Conservation (phyloP, 2,113 vertebrate genomes). For the Sciurus niger region DNA sequence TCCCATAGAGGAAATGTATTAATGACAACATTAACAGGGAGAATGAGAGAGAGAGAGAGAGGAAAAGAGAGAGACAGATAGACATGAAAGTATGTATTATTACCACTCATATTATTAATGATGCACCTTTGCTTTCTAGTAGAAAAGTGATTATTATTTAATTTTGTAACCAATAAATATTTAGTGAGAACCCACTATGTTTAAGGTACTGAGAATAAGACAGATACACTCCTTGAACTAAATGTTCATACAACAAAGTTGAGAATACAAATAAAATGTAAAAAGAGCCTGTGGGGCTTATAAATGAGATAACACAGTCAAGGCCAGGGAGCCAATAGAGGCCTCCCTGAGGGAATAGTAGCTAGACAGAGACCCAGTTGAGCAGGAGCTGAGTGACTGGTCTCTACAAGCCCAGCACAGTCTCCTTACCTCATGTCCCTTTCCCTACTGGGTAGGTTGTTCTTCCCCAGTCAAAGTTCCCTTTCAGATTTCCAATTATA, state of each 20-base stretch:
- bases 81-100: background rate
- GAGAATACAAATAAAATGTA: background rate
- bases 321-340: background rate
- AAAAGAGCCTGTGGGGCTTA: background rate
- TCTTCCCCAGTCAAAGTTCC: background rate
- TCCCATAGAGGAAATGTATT: background rate
- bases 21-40: background rate
- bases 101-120: background rate
- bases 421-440: background rate
- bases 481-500: background rate
- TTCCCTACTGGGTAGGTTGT: fast-evolving
- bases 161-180: background rate
- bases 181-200: background rate
- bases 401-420: background rate
- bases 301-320: background rate
- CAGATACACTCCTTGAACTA: background rate
- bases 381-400: background rate
- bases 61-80: background rate
- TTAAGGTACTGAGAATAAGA: constrained; percentile 11
- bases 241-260: background rate
- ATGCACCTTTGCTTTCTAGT: background rate
- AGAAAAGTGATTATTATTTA: constrained; percentile 32
- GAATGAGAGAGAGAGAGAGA: background rate
- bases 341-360: background rate
- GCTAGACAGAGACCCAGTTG: background rate